Evolutionary conservation across 2,113 vertebrate species (phyloP).

Genomic region (Phoxinus phoxinus): DNA sequence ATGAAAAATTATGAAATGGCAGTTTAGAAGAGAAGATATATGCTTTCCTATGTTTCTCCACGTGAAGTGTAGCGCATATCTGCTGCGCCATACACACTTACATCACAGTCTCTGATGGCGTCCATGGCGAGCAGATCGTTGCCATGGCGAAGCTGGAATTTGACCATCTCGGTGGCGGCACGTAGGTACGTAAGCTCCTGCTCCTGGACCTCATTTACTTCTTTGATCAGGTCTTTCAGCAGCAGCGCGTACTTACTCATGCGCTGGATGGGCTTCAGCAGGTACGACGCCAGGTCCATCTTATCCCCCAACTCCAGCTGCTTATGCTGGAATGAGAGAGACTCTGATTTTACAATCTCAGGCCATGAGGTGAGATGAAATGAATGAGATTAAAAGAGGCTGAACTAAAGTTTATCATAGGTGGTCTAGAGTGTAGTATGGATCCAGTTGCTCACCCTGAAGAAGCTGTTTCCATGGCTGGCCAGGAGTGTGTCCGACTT

Average conservation of each 20-base stretch:
- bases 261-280: constrained; percentile 95
- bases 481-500: constrained; percentile 82
- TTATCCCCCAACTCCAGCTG: constrained; percentile 91
- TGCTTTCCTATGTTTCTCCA: neutral
- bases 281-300: constrained; percentile 94
- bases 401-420: neutral
- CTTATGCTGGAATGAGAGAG: constrained; percentile 79
- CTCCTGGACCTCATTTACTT: constrained; percentile 84
- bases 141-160: constrained; percentile 94
- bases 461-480: constrained; percentile 85
- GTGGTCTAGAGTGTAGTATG: neutral
- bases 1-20: neutral
- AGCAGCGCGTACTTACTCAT: constrained; percentile 96
- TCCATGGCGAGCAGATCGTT: constrained; percentile 98
- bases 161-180: constrained; percentile 90
- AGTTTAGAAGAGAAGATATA: neutral
- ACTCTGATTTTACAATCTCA: neutral
- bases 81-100: constrained; percentile 66
- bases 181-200: constrained; percentile 88
- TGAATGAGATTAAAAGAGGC: no score
- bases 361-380: neutral
- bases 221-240: constrained; percentile 92
- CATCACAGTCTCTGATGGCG: constrained; percentile 92
- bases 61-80: neutral
- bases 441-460: constrained; percentile 76